A percentile compares a stretch with the other conserved stretches of the same genome.
phyloP scores from a whole-genome alignment of 2,797 vertebrate genomes.

The Buphagus erythrorhynchus region DNA sequence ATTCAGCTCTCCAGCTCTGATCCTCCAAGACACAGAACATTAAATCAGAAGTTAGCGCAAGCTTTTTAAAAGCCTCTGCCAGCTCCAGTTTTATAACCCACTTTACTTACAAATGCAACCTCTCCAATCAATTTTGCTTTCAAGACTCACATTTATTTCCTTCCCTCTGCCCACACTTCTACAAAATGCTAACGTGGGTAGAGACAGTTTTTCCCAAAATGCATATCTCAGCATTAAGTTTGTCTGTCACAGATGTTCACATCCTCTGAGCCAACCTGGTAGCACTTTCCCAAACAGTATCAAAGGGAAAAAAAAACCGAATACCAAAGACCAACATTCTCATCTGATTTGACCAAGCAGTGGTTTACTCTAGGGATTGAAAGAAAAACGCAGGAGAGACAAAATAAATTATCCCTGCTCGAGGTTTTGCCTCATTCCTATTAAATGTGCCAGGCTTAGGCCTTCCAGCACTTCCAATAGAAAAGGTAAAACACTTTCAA shows the following conservation, averaged over 20 bases:
- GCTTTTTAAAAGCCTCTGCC: conserved; percentile 48
- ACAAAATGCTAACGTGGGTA: conserved; percentile 51
- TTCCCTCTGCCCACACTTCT: conserved; percentile 12
- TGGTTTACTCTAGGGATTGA: background rate
- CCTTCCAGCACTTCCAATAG: background rate
- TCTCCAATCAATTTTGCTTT: conserved; percentile 67
- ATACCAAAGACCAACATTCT: background rate
- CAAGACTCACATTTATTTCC: conserved; percentile 63
- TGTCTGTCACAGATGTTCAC: conserved; percentile 46
- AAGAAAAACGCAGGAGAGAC: background rate
- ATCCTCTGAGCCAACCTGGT: conserved; percentile 5
- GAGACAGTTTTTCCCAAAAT: conserved; percentile 15
- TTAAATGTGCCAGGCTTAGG: background rate
- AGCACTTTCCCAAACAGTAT: background rate
- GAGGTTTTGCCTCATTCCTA: background rate
- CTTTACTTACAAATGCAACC: conserved; percentile 58
- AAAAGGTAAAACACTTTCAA: background rate
- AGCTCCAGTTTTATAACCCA: conserved; percentile 63
- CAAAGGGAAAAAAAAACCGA: background rate
- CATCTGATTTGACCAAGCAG: background rate
- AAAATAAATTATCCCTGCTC: background rate
- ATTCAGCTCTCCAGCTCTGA: conserved; percentile 11
- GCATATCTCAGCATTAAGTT: conserved; percentile 37
- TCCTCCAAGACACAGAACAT: conserved; percentile 30
- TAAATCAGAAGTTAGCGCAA: conserved; percentile 55